Conservation (phyloP, 2,797 vertebrate species). For the Acropternis orthonyx region DNA sequence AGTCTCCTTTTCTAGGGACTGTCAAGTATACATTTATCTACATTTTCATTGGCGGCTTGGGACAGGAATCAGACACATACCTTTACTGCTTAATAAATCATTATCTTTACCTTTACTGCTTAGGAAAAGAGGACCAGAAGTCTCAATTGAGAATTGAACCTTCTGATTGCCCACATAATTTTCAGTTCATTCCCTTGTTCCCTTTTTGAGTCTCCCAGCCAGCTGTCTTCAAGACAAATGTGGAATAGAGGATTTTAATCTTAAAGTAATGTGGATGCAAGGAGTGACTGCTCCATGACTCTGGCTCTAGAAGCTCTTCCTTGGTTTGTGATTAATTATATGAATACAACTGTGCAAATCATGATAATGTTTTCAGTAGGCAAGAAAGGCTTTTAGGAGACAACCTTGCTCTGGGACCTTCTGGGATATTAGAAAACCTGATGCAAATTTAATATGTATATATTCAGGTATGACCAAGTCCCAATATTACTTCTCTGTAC, state of each 20-base stretch:
- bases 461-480: background rate
- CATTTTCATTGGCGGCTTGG: background rate
- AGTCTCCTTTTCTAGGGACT: background rate
- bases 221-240: background rate
- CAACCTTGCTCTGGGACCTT: background rate
- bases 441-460: background rate
- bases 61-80: background rate
- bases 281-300: background rate
- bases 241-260: background rate
- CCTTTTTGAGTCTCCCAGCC: background rate
- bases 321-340: background rate
- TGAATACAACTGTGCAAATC: background rate
- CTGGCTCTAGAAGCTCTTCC: background rate
- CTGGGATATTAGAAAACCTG: background rate
- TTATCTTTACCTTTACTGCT: background rate
- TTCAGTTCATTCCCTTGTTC: background rate
- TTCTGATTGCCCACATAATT: background rate
- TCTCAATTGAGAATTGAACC: background rate
- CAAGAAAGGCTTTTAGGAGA: background rate
- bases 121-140: background rate
- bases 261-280: background rate
- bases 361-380: background rate
- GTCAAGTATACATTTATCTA: background rate
- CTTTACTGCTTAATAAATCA: background rate
- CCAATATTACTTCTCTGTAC: fast-evolving